These are phyloP conservation scores for Seira musarum DNA, from an alignment of 2,888 invertebrate species.

Conservation along the genomic window DNA sequence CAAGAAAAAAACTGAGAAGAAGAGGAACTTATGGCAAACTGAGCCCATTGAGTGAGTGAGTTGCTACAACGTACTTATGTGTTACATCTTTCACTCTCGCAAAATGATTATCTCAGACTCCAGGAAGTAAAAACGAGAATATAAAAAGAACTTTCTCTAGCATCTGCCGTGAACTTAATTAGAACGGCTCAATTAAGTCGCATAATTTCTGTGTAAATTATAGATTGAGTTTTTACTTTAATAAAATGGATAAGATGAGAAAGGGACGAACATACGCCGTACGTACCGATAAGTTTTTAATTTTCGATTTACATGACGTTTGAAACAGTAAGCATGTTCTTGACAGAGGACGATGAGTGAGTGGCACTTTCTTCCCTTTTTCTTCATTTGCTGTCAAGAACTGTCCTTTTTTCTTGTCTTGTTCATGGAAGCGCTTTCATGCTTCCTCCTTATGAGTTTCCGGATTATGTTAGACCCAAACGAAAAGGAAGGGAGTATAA, in stretches of 20 bases:
- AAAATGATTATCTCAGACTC: neutral
- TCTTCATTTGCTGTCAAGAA: neutral
- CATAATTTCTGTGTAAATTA: conserved; percentile 4
- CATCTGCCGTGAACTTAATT: conserved; percentile 4
- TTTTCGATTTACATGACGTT: too few relatives aligned
- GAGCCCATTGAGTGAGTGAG: too few relatives aligned
- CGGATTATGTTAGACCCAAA: neutral
- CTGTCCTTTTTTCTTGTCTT: conserved; percentile 5
- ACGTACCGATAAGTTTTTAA: neutral
- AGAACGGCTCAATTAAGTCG: neutral
- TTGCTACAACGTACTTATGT: too few relatives aligned
- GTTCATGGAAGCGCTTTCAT: neutral
- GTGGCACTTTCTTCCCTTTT: neutral
- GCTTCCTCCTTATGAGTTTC: neutral
- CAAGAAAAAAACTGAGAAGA: conserved; percentile 10
- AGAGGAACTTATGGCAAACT: neutral
- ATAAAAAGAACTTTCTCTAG: neutral
- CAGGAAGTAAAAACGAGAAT: neutral
- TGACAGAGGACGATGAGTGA: conserved; percentile 12
- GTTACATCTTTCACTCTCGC: neutral
- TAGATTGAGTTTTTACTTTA: neutral
- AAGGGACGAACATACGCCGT: neutral
- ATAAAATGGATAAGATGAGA: neutral
- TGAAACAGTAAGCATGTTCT: neutral
- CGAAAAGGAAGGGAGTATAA: neutral